A percentile compares a stretch with the other conserved stretches of the same genome.
phyloP scores from a whole-genome alignment of 2,888 invertebrate species.

The Cryptophagus acutangulus region DNA sequence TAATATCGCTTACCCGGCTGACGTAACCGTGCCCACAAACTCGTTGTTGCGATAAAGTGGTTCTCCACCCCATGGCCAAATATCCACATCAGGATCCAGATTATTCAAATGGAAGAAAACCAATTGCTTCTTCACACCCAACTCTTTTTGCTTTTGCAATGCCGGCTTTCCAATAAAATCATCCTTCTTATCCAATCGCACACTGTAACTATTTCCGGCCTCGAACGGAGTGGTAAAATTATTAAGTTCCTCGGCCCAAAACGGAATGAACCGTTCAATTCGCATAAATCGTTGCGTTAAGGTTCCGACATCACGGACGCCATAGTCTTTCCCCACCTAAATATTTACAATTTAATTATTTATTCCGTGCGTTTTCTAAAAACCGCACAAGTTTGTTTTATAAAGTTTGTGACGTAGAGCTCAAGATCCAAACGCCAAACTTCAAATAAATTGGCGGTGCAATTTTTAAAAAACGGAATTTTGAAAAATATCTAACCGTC shows the following conservation, averaged over 20 bases:
- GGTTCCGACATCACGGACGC: conserved; percentile 62
- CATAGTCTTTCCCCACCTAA: conserved; percentile 61
- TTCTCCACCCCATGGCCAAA: conserved; percentile 68
- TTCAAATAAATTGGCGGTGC: not conserved
- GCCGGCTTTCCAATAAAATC: conserved; percentile 65
- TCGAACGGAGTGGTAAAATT: conserved; percentile 60
- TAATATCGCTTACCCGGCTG: conserved; percentile 51
- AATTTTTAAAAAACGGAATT: conserved; percentile 7
- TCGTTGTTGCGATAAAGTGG: conserved; percentile 62
- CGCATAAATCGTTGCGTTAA: conserved; percentile 62
- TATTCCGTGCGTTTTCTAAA: not conserved
- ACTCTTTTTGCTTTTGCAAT: conserved; percentile 55
- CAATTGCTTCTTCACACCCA: conserved; percentile 57
- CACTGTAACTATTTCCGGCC: conserved; percentile 58
- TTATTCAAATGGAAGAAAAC: conserved; percentile 60
- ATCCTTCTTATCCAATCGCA: conserved; percentile 55
- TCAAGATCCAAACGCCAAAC: too few species aligned
- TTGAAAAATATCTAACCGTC: conserved; percentile 43
- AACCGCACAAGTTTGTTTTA: too few species aligned
- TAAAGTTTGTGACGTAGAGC: too few species aligned
- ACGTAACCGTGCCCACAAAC: conserved; percentile 63
- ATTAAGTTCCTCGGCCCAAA: conserved; percentile 66
- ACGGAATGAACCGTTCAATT: conserved; percentile 66
- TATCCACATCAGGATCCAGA: conserved; percentile 58
- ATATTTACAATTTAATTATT: conserved; percentile 16